Base-by-base conservation (phyloP, 2,888 invertebrate genomes). In the Diloba caeruleocephala region DNA sequence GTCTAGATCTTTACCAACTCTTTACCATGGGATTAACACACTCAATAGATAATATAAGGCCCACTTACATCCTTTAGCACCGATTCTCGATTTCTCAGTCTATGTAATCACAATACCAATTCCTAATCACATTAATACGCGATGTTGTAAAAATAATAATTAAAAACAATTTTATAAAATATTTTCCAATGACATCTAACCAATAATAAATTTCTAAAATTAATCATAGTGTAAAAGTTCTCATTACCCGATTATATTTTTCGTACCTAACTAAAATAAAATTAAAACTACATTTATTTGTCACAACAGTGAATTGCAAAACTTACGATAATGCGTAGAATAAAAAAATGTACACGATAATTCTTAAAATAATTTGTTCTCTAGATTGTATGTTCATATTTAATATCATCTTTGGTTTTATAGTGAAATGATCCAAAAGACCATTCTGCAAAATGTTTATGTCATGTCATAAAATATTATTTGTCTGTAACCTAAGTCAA, bases 381-480 rank as follows among this genome's bases (percentile, higher is more conserved):
- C 56, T 76, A 79, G 36, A 74, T 63, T 79, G 76, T 78, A 82
- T 73, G 68, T 81, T 71, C 74, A 76, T 62, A 78, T 82, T 82
- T 84, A 89, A 90, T 89, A 90, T 88, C 88, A 88, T 91, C 91
- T 92, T 92, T 92, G 91, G 91, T 89, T 87, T 87, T 70, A 77
- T 75, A 74, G 66, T 82, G 57, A 64, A 67, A 50, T 76, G 80
- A 82, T 78, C 78, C 76, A 63, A 67, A 55, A 63, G 70, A 78
- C 76, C 77, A 77, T 77, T 77, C 75, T 69, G 54, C 59, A 29
- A 37, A 49, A 34, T 31, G 25, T 52, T 36, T 43, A 14, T 37
- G 21, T 65, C 8, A 33, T 53, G 49, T 51, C 37, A 23, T 39
- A 25, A 26, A 39, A 17, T 31, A 33, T 42, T 10, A n/a, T 32